These are phyloP conservation scores for Cepaea nemoralis DNA, from an alignment of 1,140 invertebrate genomes.

Conservation along the genomic window DNA sequence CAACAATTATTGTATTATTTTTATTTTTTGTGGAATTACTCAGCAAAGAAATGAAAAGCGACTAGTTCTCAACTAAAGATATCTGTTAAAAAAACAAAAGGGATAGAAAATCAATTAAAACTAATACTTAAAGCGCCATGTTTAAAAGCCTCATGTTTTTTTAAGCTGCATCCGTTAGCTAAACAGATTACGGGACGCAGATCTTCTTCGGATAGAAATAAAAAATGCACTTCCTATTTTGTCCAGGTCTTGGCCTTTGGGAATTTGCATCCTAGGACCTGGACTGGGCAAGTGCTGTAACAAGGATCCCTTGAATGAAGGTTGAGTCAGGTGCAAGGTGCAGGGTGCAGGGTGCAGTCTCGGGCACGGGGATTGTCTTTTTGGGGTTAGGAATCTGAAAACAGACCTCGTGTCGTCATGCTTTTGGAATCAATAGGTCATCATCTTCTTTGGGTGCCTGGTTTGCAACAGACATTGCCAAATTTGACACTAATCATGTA, in stretches of 20 bases:
- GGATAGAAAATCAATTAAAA: background rate
- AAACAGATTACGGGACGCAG: slow-evolving; percentile 11
- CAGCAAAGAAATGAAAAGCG: background rate
- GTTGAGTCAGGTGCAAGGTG: no score
- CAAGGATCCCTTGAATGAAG: background rate
- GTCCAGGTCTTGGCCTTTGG: slow-evolving; percentile 3
- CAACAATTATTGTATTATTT: background rate
- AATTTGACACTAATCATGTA: no score
- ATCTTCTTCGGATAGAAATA: background rate
- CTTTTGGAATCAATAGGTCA: no score
- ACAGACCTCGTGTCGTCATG: no score
- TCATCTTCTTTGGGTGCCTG: no score
- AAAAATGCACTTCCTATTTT: background rate
- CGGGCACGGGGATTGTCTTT: no score
- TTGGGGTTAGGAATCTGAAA: no score
- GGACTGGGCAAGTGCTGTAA: background rate
- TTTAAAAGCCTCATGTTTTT: background rate
- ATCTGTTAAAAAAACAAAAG: background rate
- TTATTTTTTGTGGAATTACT: background rate
- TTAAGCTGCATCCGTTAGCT: slow-evolving; percentile 3
- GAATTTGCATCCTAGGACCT: background rate
- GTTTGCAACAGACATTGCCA: no score
- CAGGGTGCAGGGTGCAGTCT: no score
- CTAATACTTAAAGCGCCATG: slow-evolving; percentile 12
- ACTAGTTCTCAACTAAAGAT: background rate